Conservation (phyloP, 37 sponge, comb jelly and placozoan species). For the Agelas oroides region DNA sequence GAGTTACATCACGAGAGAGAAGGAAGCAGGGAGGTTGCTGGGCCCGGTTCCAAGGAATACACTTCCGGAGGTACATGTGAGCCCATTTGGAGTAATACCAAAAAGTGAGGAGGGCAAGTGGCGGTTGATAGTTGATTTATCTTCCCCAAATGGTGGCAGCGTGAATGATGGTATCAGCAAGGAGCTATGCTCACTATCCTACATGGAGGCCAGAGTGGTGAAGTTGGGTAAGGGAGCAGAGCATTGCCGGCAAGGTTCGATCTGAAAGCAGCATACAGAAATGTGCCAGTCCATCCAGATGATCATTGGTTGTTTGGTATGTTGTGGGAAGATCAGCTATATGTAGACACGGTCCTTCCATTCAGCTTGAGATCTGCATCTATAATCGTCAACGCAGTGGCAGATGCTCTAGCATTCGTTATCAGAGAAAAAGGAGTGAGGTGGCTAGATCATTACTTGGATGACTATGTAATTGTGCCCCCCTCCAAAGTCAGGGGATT, state of each 20-base stretch:
- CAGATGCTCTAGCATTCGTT: background rate
- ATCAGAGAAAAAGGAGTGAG: background rate
- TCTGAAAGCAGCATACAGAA: constrained; percentile 38
- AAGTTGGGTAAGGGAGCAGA: background rate
- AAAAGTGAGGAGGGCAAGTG: constrained; percentile 9
- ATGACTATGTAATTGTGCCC: constrained; percentile 7
- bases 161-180: constrained; percentile 20
- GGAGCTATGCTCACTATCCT: constrained; percentile 22
- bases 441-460: background rate
- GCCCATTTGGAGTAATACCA: constrained; percentile 15
- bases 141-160: background rate
- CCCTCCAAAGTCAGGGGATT: background rate
- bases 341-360: constrained; percentile 3
- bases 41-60: background rate
- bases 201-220: background rate
- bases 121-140: constrained; percentile 9
- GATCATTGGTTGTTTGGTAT: constrained; percentile 25
- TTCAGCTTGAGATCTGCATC: constrained; percentile 17
- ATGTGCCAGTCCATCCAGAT: constrained; percentile 48
- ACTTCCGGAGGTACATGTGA: background rate
- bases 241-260: constrained; percentile 31
- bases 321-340: background rate
- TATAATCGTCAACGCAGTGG: constrained; percentile 7
- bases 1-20: background rate
- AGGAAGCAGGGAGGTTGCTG: background rate